phyloP scores from a whole-genome alignment of 2,113 vertebrate species.

The Mustelus asterias region DNA sequence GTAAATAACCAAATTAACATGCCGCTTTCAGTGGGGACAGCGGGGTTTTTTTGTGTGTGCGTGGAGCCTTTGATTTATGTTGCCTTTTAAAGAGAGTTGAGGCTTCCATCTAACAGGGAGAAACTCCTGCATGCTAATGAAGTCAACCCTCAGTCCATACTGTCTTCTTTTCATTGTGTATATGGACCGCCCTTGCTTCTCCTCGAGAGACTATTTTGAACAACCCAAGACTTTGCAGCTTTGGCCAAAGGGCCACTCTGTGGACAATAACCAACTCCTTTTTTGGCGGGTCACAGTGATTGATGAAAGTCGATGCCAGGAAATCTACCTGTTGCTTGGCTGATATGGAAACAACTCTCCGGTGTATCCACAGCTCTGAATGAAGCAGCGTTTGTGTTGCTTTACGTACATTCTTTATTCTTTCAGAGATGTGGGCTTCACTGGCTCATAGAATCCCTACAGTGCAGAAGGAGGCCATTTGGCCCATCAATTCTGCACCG shows the following conservation, averaged over 20 bases:
- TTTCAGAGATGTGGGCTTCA: no score
- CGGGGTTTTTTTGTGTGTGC: no score
- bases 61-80: not conserved
- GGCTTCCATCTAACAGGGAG: not conserved
- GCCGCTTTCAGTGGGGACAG: not conserved
- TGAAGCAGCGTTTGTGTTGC: not conserved
- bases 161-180: not conserved
- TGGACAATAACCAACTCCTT: not conserved
- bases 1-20: not conserved
- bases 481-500: no score
- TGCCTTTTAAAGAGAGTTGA: not conserved
- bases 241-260: not conserved
- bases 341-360: not conserved
- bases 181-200: not conserved
- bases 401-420: no score
- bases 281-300: not conserved
- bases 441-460: no score
- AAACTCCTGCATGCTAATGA: not conserved
- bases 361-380: not conserved
- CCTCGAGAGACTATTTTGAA: not conserved
- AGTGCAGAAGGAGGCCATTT: no score
- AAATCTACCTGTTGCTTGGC: not conserved
- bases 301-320: not conserved
- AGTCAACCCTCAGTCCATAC: not conserved
- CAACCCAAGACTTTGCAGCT: not conserved